Percentiles rank a stretch among this genome's conserved stretches.
Evolutionary conservation across 64 coral and sea anemone species (phyloP).

Genomic region (Stichodactyla helianthus): DNA sequence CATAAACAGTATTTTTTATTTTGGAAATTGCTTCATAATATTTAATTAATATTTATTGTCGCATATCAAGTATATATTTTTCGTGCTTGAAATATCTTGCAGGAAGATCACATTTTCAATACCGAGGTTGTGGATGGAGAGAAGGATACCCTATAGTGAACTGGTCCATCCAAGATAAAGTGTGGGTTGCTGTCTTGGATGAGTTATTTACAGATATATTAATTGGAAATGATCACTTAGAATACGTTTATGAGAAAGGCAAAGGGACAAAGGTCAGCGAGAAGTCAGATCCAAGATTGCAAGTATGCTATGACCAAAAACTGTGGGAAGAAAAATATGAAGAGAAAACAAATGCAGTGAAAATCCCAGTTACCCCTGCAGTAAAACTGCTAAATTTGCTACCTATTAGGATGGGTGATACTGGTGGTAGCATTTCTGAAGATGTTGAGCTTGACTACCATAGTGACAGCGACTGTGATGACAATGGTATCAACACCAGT

Average conservation of each 20-base stretch:
- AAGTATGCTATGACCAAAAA: constrained; percentile 26
- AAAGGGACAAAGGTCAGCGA: constrained; percentile 43
- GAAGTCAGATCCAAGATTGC: neutral
- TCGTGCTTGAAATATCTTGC: too few relatives aligned
- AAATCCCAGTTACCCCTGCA: neutral
- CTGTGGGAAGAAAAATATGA: constrained; percentile 34
- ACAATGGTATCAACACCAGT: neutral
- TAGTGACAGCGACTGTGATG: too few relatives aligned
- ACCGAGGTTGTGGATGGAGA: constrained; percentile 54
- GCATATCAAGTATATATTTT: neutral
- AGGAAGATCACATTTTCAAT: constrained; percentile 37
- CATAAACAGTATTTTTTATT: neutral
- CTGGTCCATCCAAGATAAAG: constrained; percentile 50
- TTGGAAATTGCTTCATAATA: neutral
- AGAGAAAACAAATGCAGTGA: neutral
- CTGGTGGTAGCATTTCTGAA: neutral
- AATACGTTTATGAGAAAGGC: constrained; percentile 27
- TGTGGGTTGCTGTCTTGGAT: constrained; percentile 17
- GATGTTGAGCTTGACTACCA: neutral
- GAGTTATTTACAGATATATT: constrained; percentile 49
- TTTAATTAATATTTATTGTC: neutral
- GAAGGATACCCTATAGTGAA: neutral
- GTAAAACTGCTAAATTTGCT: neutral
- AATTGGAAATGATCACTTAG: constrained; percentile 42
- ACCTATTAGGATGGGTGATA: neutral